These are phyloP conservation scores for Chloromyia formosa DNA, from an alignment of 2,888 invertebrate species.

Conservation along the genomic window DNA sequence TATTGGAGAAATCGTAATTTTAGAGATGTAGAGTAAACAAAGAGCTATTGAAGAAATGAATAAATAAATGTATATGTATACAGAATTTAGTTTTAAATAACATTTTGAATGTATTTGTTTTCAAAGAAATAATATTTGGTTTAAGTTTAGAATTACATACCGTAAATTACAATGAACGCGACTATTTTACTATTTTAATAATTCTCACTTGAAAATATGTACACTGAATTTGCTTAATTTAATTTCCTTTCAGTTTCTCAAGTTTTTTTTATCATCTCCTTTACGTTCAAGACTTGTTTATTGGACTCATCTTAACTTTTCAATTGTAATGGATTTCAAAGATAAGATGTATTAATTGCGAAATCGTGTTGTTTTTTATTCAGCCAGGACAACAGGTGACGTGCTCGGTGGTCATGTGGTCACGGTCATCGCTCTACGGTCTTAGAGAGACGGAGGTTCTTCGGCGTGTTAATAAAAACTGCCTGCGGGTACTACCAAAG, in stretches of 20 bases:
- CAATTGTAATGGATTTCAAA: conserved; percentile 9
- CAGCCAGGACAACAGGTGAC: too few species aligned
- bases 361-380: background rate
- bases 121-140: conserved; percentile 12
- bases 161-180: background rate
- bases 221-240: conserved; percentile 6
- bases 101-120: conserved; percentile 6
- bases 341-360: conserved; percentile 30
- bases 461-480: too few species aligned
- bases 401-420: too few species aligned
- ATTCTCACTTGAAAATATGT: background rate
- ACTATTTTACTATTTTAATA: background rate
- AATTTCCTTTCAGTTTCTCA: conserved; percentile 5
- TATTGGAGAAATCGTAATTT: conserved; percentile 21
- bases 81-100: conserved; percentile 17
- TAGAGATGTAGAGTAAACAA: conserved; percentile 8
- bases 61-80: conserved; percentile 13
- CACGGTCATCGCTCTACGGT: too few species aligned
- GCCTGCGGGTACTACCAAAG: too few species aligned
- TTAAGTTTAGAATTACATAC: conserved; percentile 20
- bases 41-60: conserved; percentile 12
- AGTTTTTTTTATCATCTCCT: background rate
- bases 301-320: conserved; percentile 5
- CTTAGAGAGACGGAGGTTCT: too few species aligned
- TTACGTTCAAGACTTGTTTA: background rate